Conservation (phyloP, 1,140 invertebrate species). For the Pseudobourletiella spinata region DNA sequence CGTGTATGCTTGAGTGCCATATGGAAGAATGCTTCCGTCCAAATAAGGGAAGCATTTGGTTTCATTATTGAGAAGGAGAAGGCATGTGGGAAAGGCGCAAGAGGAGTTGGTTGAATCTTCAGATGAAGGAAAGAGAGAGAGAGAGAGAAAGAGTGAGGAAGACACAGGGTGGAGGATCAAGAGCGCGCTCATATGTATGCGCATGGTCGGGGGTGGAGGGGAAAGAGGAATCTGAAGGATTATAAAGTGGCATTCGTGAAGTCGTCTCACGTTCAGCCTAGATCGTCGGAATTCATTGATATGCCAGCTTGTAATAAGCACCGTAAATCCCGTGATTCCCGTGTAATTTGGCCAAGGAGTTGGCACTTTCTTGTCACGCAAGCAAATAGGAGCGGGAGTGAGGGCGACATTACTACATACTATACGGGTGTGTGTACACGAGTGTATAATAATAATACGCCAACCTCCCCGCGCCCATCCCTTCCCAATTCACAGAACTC, state of each 20-base stretch:
- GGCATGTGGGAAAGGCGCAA: neutral
- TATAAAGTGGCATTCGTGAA: conserved; percentile 29
- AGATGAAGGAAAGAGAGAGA: neutral
- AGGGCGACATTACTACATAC: too few relatives aligned
- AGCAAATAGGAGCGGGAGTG: conserved; percentile 1
- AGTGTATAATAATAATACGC: too few relatives aligned
- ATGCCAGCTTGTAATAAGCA: conserved; percentile 38
- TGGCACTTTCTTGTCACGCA: conserved; percentile 32
- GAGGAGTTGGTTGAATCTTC: too few relatives aligned
- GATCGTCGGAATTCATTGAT: conserved; percentile 36
- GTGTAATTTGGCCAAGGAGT: conserved; percentile 36
- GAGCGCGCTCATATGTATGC: neutral
- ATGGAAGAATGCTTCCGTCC: conserved; percentile 25
- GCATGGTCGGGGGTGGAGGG: neutral
- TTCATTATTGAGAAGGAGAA: conserved; percentile 11
- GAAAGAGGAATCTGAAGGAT: conserved; percentile 22
- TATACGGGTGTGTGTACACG: too few relatives aligned
- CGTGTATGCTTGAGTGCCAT: too few relatives aligned
- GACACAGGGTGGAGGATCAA: conserved; percentile 4
- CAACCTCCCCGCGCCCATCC: too few relatives aligned
- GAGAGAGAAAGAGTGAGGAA: neutral
- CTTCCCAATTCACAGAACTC: too few relatives aligned
- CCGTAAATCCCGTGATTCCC: conserved; percentile 37
- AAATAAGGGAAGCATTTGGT: conserved; percentile 21
- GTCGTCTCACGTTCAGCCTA: conserved; percentile 33